Base-by-base conservation (phyloP, 2,113 vertebrate genomes). In the Furnarius figulus region DNA sequence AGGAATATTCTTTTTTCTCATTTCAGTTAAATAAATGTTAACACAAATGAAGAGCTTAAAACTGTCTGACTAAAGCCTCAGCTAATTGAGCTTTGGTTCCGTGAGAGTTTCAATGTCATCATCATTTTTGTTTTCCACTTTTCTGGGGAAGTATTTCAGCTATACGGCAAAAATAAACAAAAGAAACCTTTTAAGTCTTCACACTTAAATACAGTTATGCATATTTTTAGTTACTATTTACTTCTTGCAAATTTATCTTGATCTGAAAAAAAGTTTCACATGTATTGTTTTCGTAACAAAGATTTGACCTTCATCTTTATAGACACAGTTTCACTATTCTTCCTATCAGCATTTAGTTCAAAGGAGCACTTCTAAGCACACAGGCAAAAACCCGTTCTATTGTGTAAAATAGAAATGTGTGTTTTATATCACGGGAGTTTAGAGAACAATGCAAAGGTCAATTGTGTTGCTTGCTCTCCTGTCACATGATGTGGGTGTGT, bases 401-500 rank as follows among this genome's bases (percentile, higher is more conserved):
- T 97, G 87, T 85, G 55, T 59, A 78, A 93, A 94, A 93, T 2
- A 82, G 85, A 94, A 89, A 88, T 77, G 88, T 94, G 95, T 93
- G 90, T 12, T 87, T 94, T 89, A 91, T 97, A 86, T 47, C 90
- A 94, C 61, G 3, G 91, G 92, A 96, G 89, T 94, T 96, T 85
- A 85, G 92, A 74, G 91, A 95, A 98, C 97, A 98, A 97, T 97
- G 96, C 94, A 95, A 88, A 98, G 97, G 97, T 97, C 96, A 97
- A 95, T 96, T 95, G 94, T 97, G 93, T 92, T 94, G 94, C 92
- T 96, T 91, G 94, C 95, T 93, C 93, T 93, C 91, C 89, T 84
- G 90, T 97, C 96, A 95, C 95, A 90, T 77, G 95, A 88, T 74
- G 92, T 92, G 95, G 96, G 94, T 95, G 92, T 92, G 96, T 94